Evolutionary conservation across 2,797 vertebrate species (phyloP).

Genomic region (Chiloscyllium punctatum): DNA sequence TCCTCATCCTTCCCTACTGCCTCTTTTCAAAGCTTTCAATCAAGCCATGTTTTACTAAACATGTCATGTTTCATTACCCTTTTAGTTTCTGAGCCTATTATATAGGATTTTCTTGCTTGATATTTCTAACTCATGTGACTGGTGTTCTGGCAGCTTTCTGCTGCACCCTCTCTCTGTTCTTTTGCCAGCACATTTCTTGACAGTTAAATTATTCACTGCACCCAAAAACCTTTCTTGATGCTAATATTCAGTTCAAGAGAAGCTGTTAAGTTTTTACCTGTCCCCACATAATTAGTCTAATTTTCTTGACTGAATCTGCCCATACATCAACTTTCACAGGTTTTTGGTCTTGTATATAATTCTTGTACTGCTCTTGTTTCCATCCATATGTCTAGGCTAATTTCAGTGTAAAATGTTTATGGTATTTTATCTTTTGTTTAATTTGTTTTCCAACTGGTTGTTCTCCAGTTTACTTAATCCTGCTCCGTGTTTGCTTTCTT

Average conservation of each 20-base stretch:
- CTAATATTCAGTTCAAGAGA: background rate
- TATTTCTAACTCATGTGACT: background rate
- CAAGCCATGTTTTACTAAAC: background rate
- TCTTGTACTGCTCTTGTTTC: background rate
- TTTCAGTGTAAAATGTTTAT: background rate
- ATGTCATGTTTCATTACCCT: slow-evolving; percentile 8
- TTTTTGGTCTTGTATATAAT: background rate
- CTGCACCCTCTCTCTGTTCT: slow-evolving; percentile 17
- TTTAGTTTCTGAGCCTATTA: slow-evolving; percentile 1
- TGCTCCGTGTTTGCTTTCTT: background rate
- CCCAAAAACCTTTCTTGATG: background rate
- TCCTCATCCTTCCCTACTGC: background rate
- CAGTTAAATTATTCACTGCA: background rate
- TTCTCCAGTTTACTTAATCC: background rate
- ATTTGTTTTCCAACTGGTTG: background rate
- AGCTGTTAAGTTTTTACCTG: background rate
- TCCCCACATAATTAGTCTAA: background rate
- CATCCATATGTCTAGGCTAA: background rate
- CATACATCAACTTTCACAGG: background rate
- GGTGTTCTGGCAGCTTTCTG: background rate
- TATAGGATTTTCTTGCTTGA: slow-evolving; percentile 3
- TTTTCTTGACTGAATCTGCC: background rate
- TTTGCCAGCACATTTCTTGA: background rate
- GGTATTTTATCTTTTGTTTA: background rate
- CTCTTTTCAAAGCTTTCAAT: background rate